Evolutionary conservation across 2,797 vertebrate species (phyloP), one percentile per base, ranked within the genome.

Genomic region (Trachops cirrhosus): DNA sequence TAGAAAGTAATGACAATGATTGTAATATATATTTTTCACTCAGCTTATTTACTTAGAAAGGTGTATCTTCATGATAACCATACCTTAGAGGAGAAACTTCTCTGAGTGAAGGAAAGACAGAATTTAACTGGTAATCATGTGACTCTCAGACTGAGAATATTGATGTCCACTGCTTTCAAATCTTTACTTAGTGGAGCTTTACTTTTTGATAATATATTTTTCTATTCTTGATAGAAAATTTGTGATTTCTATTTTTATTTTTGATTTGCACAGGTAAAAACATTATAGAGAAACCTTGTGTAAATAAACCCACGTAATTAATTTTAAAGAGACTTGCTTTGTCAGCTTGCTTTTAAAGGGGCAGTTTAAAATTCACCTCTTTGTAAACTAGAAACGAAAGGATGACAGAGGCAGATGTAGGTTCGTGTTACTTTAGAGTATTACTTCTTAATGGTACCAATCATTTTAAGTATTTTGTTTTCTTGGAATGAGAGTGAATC

Each of bases 401-500:
- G 0, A 94, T 34, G 0, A 64, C 88, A 85, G 70, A 92, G 68
- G 89, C 86, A 96, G 44, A 85, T 34, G 9, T 64, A 41, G 79
- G 62, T 93, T 44, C 1, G 0, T 91, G 48, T 39, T 96, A 32
- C 80, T 97, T 97, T 52, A 75, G 46, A 88, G 24, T 91, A 82
- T 93, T 97, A 3, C 96, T 98, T 97, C 70, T 96, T 98, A 82
- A 78, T 19, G 32, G 44, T 91, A 97, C 91, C 89, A 97, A 93
- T 97, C 95, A 93, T 96, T 98, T 84, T 41, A 96, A 97, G 48
- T 96, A 92, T 97, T 97, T 97, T 97, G 74, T 98, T 98, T 97
- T 98, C 92, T 97, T 98, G 96, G 84, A 96, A 94, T 92, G 97
- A 98, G 86, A 98, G 85, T 96, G 97, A 98, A 97, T 98, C 97